Evolutionary conservation across 2,113 vertebrate genomes (phyloP), one percentile per base, ranked within the genome.

Genomic region (Proterorhinus semilunaris): DNA sequence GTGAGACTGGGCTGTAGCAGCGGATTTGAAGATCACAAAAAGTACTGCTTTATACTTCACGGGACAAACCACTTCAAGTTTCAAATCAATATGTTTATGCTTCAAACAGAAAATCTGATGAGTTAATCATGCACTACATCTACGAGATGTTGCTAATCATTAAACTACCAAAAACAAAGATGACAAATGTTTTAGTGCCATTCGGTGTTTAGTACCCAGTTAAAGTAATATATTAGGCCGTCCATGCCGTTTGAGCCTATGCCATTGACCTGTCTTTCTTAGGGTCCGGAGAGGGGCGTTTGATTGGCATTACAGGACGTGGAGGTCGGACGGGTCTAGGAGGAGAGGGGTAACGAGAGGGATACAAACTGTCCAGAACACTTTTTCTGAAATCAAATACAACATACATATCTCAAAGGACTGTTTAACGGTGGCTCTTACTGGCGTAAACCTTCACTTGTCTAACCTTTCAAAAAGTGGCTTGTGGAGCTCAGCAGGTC

Each of bases 391-490:
- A 89, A 86, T 68, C 46, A 65, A 87, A 50, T 63, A 63, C 8
- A 46, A 47, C 8, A 15, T 65, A 36, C 62, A 61, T 7, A 4
- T 43, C 68, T 87, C 62, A 88, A 69, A 57, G 21, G 52, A 27
- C 62, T 55, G 54, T 44, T 21, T 21, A 27, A 10, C 45, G 12
- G 50, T 36, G 2, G 44, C 15, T n/a, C 6, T 55, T 27, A 61
- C 4, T 16, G 42, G 0, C 15, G 10, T 16, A 12, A 0, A 0
- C 58, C 43, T 5, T 13, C 2, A 21, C 71, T 66, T 65, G 21
- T 65, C 91, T 93, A 89, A 93, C 93, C 93, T 92, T 79, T 92
- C 91, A 76, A 91, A 87, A 9, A 83, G 0, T 0, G 82, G 66
- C 53, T 64, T 88, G 65, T 76, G 73, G 45, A 10, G n/a, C 6